Evolutionary conservation across 2,113 vertebrate species (phyloP).

Genomic region (Mionectes macconnelli): DNA sequence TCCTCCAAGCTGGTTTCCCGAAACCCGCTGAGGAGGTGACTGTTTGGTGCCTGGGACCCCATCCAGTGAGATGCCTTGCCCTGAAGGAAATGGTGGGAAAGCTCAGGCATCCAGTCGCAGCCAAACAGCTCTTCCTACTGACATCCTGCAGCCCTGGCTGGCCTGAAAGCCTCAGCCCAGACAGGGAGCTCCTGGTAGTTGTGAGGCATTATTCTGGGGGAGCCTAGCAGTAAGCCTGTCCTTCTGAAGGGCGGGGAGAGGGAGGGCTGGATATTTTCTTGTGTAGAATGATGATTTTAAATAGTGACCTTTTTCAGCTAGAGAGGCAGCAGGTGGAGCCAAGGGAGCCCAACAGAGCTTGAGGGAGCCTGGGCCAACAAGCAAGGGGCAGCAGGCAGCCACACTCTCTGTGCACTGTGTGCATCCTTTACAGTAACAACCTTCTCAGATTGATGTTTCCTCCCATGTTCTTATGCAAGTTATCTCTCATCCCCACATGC

Average conservation of each 20-base stretch:
- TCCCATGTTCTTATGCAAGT: background rate
- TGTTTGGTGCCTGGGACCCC: background rate
- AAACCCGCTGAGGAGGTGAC: rapidly evolving
- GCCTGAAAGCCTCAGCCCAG: background rate
- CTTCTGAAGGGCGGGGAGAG: too few relatives aligned
- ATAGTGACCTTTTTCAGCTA: background rate
- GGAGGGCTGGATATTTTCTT: background rate
- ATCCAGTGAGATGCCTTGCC: background rate
- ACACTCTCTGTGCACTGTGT: background rate
- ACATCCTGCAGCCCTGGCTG: rapidly evolving
- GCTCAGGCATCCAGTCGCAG: background rate
- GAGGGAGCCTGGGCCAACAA: background rate
- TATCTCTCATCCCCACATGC: background rate
- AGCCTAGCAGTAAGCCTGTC: background rate
- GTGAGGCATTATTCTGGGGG: background rate
- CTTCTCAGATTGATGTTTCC: background rate
- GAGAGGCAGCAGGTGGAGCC: background rate
- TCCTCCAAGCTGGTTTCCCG: background rate
- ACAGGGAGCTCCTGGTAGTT: background rate
- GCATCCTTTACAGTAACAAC: background rate
- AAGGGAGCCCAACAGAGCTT: background rate
- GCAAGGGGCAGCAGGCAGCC: rapidly evolving
- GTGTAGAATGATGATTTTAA: background rate
- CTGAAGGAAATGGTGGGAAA: background rate
- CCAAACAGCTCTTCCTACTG: rapidly evolving